These are phyloP conservation scores for Tachysurus vachellii DNA, from an alignment of 2,113 vertebrate genomes.

Conservation along the genomic window DNA sequence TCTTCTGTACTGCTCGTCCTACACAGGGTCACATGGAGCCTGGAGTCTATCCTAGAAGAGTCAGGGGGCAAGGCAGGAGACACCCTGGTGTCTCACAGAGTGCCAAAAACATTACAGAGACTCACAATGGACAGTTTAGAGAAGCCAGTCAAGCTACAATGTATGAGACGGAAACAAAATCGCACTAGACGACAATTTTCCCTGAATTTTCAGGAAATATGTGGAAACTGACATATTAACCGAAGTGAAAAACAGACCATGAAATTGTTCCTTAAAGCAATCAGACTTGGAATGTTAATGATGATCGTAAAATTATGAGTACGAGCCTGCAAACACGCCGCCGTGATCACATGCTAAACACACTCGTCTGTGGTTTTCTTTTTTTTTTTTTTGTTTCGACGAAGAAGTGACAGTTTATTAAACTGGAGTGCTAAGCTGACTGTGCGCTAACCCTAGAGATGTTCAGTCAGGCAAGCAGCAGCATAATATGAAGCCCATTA, in stretches of 20 bases:
- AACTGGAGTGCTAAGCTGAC: conserved; percentile 7
- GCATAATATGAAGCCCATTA: conserved; percentile 38
- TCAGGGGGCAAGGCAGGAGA: no score
- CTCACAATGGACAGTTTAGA: no score
- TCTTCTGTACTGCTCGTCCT: not conserved
- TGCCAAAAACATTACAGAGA: no score
- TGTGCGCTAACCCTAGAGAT: conserved; percentile 7
- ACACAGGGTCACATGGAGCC: no score
- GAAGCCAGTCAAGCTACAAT: no score
- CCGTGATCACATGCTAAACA: not conserved
- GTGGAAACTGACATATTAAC: not conserved
- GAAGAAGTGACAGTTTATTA: not conserved
- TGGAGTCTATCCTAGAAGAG: no score
- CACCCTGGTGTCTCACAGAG: no score
- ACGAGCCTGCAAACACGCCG: not conserved
- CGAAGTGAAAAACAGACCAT: not conserved
- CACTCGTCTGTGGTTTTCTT: not conserved
- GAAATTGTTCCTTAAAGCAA: not conserved
- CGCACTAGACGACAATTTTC: not conserved
- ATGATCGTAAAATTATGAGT: not conserved
- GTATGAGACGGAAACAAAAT: no score
- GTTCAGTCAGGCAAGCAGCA: conserved; percentile 46
- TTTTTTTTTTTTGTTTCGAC: not conserved
- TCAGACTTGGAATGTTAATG: not conserved
- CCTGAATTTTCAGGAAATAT: not conserved